Evolutionary conservation across 2,888 invertebrate species (phyloP).

Genomic region (Drosophila eohydei): DNA sequence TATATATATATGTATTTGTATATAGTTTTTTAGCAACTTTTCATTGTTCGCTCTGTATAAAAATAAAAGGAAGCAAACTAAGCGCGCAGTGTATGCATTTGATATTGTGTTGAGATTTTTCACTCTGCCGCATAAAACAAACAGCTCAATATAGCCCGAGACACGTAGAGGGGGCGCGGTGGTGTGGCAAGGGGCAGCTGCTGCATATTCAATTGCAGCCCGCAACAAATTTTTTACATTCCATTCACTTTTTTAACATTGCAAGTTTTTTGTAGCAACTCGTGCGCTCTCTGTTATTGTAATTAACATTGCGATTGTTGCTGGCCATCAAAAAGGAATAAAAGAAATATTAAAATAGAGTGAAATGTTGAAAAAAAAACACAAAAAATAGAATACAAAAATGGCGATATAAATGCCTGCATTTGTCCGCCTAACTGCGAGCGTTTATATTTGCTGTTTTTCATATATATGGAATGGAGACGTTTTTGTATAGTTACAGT

Average conservation of each 20-base stretch:
- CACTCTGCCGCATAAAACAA: constrained; percentile 56
- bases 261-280: constrained; percentile 5
- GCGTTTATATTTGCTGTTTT: constrained; percentile 1
- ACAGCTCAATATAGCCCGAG: constrained; percentile 58
- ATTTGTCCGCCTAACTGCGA: constrained; percentile 41
- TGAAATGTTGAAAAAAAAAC: constrained; percentile 22
- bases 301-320: constrained; percentile 69
- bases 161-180: fast-evolving
- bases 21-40: constrained; percentile 38
- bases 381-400: neutral
- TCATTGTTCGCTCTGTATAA: constrained; percentile 48
- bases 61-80: constrained; percentile 23
- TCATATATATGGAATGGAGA: neutral
- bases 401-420: constrained; percentile 8
- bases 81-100: constrained; percentile 52
- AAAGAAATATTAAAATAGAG: constrained; percentile 6
- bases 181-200: constrained; percentile 1
- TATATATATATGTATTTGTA: constrained; percentile 19
- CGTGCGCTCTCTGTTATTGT: constrained; percentile 54
- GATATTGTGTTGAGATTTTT: constrained; percentile 72
- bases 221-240: constrained; percentile 33
- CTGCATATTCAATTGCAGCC: constrained; percentile 62
- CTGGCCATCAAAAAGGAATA: neutral
- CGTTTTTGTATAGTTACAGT: neutral
- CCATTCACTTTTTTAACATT: constrained; percentile 18